Base-by-base conservation (phyloP, 2,113 vertebrate species). In the Hipposideros armiger region DNA sequence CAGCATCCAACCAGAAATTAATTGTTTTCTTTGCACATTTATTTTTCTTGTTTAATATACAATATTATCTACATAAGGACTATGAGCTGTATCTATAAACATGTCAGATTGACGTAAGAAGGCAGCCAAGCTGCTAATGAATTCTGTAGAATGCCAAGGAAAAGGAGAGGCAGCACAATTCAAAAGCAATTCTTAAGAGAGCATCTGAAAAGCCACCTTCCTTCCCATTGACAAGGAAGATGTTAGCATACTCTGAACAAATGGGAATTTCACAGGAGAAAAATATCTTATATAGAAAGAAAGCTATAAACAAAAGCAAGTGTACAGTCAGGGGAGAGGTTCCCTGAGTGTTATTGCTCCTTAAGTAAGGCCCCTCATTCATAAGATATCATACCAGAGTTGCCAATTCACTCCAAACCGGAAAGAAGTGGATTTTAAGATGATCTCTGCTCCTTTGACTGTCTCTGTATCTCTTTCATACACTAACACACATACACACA, bases 1-100 rank as follows among this genome's bases (percentile, higher is more conserved):
- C 11, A 64, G 4, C 22, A 67, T 60, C 16, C 82, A 66, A 89
- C 47, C 5, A 56, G 7, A 92, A 95, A 82, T 64, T 50, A 50
- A 50, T 9, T 50, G 3, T 50, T 85, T 87, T 90, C 28, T 64
- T 90, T 86, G 22, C 22, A 60, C 22, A 87, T 84, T 84, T 60
- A 89, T 89, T 76, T 80, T 87, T 72, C 7, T 72, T 77, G n/a
- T 78, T 66, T 82, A 72, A 87, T 92, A 85, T 45, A 74, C 36
- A 85, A 50, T 50, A 84, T 89, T n/a, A 26, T 19, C 19, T 80
- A 50, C 17, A 86, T 86, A 80, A 62, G 16, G 13, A 60, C 14
- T 67, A 26, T 5, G 90, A 16, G 5, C 45, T 80, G 1, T 77
- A 40, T 77, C 40, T 83, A 67, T 73, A 84, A 91, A 74, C 83